Base-by-base conservation (phyloP, 2,888 invertebrate species). In the Drosophila neotestacea region DNA sequence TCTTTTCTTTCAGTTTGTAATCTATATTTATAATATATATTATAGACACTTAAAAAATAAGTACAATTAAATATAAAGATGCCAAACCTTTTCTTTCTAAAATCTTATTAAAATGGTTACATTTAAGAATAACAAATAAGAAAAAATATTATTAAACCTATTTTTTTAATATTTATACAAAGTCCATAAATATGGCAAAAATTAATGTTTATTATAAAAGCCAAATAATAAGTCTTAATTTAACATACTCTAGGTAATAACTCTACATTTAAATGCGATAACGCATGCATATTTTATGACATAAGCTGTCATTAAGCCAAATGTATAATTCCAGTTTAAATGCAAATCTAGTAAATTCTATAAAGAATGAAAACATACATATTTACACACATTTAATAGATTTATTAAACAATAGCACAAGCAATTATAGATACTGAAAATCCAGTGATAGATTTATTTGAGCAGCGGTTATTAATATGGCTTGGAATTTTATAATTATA, bases 401-500 rank as follows among this genome's bases (percentile, higher is more conserved):
- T 62, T 62, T 55, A 62, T 62, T 38, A 7, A 38, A 36, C 55
- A 62, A 46, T n/a, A 10, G 44, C 47, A 22, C 9, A 1, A 13
- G 55, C 36, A 22, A 48, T 50, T 41, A 48, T 48, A 22, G 9
- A 6, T 11, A 22, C 56, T 34, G n/a, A 34, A 56, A 58, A 28
- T 34, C 11, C n/a, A 51, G 6, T 51, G 46, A 56, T 47, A 30
- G 7, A 61, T 54, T 44, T 58, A 74, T 72, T 69, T 58, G 34
- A 38, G 30, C 48, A 11, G 38, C 41, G 41, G 54, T 47, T 77
- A 70, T 62, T 73, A 62, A 74, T 59, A 55, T 10, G 39, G 30
- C 30, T 27, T 38, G 69, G 61, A 34, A 69, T 64, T 69, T 69
- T 78, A 55, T 73, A 74, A 73, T 73, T 78, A 65, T 38, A 78